A percentile compares a stretch with the other conserved stretches of the same genome.
Conservation (phyloP, 2,888 invertebrate genomes). For the Ommatoiulus sabulosus region DNA sequence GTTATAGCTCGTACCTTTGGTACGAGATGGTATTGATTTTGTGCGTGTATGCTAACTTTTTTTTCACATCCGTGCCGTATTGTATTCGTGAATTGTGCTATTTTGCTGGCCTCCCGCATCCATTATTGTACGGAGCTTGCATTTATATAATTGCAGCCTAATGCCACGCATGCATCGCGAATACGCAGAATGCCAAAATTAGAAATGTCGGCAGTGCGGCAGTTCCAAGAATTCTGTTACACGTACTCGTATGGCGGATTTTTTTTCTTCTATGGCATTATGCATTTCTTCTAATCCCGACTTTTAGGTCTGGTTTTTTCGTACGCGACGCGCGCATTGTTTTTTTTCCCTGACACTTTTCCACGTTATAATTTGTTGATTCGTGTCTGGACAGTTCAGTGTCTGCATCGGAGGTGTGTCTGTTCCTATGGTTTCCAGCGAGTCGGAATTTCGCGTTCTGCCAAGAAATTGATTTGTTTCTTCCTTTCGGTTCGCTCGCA, state of each 20-base stretch:
- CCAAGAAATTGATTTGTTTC: conserved; percentile 43
- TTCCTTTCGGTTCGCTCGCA: conserved; percentile 28
- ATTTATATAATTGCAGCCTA: conserved; percentile 23
- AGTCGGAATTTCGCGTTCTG: conserved; percentile 39
- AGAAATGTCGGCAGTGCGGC: conserved; percentile 24
- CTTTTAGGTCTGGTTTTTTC: not conserved
- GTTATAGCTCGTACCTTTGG: not conserved
- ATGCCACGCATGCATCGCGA: not conserved
- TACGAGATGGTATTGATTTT: not conserved
- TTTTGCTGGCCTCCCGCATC: not conserved
- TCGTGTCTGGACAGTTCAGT: conserved; percentile 35
- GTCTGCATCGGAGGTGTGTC: conserved; percentile 40
- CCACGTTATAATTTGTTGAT: conserved; percentile 29
- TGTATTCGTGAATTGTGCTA: not conserved
- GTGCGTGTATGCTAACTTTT: not conserved
- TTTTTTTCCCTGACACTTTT: not conserved
- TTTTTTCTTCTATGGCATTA: not conserved
- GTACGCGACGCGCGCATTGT: not conserved
- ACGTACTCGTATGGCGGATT: not conserved
- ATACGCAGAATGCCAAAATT: conserved; percentile 33
- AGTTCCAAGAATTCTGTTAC: conserved; percentile 12
- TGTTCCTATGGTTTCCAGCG: conserved; percentile 31
- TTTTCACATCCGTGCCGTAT: not conserved
- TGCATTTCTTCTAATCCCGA: conserved; percentile 25
- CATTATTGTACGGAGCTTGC: not conserved